Conservation (phyloP, 2,888 invertebrate species). For the Acanthacorydalis orientalis region DNA sequence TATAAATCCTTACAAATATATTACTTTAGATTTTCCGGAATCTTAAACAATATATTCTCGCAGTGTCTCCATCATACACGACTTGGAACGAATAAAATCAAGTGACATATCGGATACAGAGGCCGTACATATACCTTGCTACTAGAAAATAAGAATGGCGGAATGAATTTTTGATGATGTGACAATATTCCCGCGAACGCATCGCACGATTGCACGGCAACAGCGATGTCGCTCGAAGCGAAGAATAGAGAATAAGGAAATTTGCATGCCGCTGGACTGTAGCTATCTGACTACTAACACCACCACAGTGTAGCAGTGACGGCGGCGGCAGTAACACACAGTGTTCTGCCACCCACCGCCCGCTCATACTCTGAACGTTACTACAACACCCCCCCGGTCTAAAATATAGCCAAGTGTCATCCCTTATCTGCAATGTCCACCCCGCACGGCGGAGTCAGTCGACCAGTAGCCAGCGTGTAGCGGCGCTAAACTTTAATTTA, state of each 20-base stretch:
- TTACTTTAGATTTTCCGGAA: too few species aligned
- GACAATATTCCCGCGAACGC: too few species aligned
- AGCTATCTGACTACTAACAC: not conserved
- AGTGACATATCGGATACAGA: too few species aligned
- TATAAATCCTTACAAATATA: too few species aligned
- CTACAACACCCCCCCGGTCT: not conserved
- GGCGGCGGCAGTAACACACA: too few species aligned
- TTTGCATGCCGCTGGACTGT: conserved; percentile 4
- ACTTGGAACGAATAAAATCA: too few species aligned
- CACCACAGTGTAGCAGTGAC: not conserved
- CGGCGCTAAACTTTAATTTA: conserved; percentile 7
- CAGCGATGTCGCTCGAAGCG: not conserved
- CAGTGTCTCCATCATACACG: too few species aligned
- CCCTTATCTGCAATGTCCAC: conserved; percentile 7
- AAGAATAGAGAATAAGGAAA: conserved; percentile 2
- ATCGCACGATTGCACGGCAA: too few species aligned
- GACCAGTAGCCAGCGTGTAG: not conserved
- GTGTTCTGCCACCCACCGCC: not conserved
- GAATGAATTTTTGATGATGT: too few species aligned
- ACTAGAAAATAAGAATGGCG: too few species aligned
- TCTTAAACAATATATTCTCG: too few species aligned
- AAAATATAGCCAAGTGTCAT: conserved; percentile 8
- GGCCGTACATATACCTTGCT: too few species aligned
- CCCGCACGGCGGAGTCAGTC: not conserved
- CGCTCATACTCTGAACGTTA: not conserved